Base-by-base conservation (phyloP, 2,888 invertebrate species). In the Dynastes hyllus region DNA sequence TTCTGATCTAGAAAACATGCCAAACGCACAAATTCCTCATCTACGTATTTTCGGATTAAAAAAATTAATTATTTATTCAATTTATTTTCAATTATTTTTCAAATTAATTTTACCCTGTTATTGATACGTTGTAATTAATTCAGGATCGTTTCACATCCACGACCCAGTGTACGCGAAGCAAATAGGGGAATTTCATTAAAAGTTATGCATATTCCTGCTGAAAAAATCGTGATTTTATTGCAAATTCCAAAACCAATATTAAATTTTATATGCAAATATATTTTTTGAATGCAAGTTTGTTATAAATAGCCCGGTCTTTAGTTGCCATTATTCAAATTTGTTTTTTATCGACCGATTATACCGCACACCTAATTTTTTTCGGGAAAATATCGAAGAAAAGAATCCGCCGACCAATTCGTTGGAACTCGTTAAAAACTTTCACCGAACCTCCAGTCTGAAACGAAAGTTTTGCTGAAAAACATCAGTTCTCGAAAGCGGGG, bases 61-160 rank as follows among this genome's bases (percentile, higher is more conserved):
- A 22, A 58, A 58, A 22, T 58, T 22, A 58, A 58, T 58, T 58
- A 58, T 58, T 16, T 58, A 58, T 58, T 58, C 55, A 16, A 58
- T 58, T 58, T 58, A 22, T 22, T 58, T 58, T 58, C 22, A 58
- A 58, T 58, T 22, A 58, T 16, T 58, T 58, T 16, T 27, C 11
- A 45, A 45, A 58, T 58, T 22, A 16, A 58, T 22, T 58, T 22
- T 1, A 2, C 4, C 8, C 16, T 53, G 53, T 16, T 16, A 53
- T 53, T 16, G 55, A 58, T 58, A 16, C 55, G 16, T 58, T 22
- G 8, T 22, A 58, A 58, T 58, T 58, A 22, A 58, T 58, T 58
- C 22, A 58, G 55, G 6, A 58, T 8, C 22, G 27, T 58, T 58
- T 58, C 6, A 16, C 6, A 58, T 3, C 1, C 55, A 58, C 27